phyloP scores from a whole-genome alignment of 2,888 invertebrate species.

The Dichetophora obliterata region DNA sequence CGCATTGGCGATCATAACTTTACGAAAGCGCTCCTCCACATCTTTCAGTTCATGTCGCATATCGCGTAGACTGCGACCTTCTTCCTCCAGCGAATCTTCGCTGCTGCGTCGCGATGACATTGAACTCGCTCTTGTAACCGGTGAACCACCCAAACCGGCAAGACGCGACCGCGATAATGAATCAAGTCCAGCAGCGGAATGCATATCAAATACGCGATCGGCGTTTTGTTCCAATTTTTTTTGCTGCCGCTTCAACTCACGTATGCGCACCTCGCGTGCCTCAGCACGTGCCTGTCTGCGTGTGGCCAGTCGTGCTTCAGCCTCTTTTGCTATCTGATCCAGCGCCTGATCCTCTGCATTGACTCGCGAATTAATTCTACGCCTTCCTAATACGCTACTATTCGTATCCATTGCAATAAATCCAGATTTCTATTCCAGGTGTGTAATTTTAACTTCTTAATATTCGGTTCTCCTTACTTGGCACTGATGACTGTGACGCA shows the following conservation, averaged over 20 bases:
- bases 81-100: conserved; percentile 70
- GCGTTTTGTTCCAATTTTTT: conserved; percentile 93
- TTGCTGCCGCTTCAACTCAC: conserved; percentile 95
- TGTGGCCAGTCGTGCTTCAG: conserved; percentile 95
- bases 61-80: conserved; percentile 78
- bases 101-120: conserved; percentile 87
- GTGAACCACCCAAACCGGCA: conserved; percentile 40
- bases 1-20: conserved; percentile 98
- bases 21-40: conserved; percentile 96
- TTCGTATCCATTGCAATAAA: background rate
- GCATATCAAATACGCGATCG: conserved; percentile 91
- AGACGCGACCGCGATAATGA: conserved; percentile 65
- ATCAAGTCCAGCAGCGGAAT: conserved; percentile 72
- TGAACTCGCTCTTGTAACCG: conserved; percentile 63
- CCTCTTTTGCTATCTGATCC: conserved; percentile 98
- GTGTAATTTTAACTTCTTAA: background rate
- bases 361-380: conserved; percentile 86
- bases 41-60: conserved; percentile 74
- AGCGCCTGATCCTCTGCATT: conserved; percentile 96
- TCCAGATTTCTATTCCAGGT: background rate
- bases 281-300: conserved; percentile 96
- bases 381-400: conserved; percentile 73
- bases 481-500: background rate
- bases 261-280: conserved; percentile 97
- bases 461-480: background rate